A percentile compares a stretch with the other conserved stretches of the same genome.
These are phyloP conservation scores for Leptinotarsa peninsularis DNA, from an alignment of 2,888 invertebrate genomes.

Conservation along the genomic window DNA sequence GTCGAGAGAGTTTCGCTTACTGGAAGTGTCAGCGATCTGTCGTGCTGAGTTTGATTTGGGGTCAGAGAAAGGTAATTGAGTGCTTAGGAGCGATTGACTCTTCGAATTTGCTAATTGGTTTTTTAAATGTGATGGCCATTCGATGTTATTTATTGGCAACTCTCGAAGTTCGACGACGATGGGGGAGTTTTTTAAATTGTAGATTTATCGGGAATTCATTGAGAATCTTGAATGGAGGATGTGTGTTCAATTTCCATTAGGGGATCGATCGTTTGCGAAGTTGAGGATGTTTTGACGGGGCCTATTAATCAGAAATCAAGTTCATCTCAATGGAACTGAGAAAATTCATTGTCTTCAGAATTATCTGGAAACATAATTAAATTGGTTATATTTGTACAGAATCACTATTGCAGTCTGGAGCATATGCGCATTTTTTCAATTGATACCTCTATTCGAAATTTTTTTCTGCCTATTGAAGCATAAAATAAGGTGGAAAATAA, in stretches of 20 bases:
- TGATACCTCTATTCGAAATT: too few relatives aligned
- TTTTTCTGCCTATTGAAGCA: too few relatives aligned
- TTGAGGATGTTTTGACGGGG: background rate
- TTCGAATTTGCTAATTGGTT: slow-evolving; percentile 38
- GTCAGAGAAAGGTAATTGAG: slow-evolving; percentile 36
- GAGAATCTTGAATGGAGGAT: slow-evolving; percentile 33
- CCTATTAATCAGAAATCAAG: background rate
- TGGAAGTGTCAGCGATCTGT: slow-evolving; percentile 49
- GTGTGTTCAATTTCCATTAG: slow-evolving; percentile 37
- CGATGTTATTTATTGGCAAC: slow-evolving; percentile 33
- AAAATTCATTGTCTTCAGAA: too few relatives aligned
- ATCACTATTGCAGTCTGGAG: too few relatives aligned
- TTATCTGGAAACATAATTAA: too few relatives aligned
- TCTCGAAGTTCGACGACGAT: slow-evolving; percentile 14
- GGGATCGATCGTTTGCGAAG: background rate
- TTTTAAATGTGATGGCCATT: slow-evolving; percentile 36
- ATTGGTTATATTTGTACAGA: too few relatives aligned
- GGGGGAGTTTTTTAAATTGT: slow-evolving; percentile 32
- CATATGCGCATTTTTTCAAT: too few relatives aligned
- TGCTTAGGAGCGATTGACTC: slow-evolving; percentile 40
- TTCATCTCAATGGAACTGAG: background rate
- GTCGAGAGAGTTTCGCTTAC: slow-evolving; percentile 19
- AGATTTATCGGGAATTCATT: slow-evolving; percentile 31
- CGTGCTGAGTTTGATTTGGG: slow-evolving; percentile 21
- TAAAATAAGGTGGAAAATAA: too few relatives aligned